These are phyloP conservation scores for Lepisosteus osseus DNA, from an alignment of 2,113 vertebrate genomes.

Conservation along the genomic window DNA sequence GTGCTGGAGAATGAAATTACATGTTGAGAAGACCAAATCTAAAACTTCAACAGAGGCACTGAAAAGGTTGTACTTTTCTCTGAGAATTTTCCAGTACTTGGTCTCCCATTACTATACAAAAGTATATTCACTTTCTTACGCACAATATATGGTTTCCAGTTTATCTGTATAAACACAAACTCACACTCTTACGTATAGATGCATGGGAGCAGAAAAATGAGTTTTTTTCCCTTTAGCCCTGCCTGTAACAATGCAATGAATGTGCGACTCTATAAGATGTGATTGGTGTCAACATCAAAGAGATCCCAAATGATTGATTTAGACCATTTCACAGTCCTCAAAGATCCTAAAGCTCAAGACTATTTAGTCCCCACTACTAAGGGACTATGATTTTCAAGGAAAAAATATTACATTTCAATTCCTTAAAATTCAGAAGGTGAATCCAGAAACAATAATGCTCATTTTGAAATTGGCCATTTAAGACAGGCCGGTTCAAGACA, in stretches of 20 bases:
- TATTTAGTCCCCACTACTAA: no score
- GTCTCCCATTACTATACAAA: neutral
- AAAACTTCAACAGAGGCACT: slow-evolving; percentile 7
- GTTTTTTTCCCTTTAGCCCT: neutral
- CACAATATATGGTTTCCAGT: no score
- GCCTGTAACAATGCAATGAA: neutral
- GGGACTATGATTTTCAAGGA: no score
- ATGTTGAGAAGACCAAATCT: slow-evolving; percentile 11
- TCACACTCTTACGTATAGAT: neutral
- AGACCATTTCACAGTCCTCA: neutral
- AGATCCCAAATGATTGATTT: neutral
- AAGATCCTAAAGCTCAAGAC: neutral
- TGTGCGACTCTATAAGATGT: neutral
- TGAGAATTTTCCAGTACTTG: slow-evolving; percentile 12
- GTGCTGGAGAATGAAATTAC: slow-evolving; percentile 20
- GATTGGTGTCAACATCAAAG: slow-evolving; percentile 2
- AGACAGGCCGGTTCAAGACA: no score
- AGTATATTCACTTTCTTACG: no score
- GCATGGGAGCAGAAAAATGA: neutral
- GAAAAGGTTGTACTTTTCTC: slow-evolving; percentile 10
- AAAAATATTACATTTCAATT: no score
- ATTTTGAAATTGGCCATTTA: no score
- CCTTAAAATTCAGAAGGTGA: no score
- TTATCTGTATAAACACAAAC: neutral
- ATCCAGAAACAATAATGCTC: no score